Percentiles rank a stretch among this genome's conserved stretches.
phyloP scores from a whole-genome alignment of 2,888 invertebrate genomes.

The Clostera curtula region DNA sequence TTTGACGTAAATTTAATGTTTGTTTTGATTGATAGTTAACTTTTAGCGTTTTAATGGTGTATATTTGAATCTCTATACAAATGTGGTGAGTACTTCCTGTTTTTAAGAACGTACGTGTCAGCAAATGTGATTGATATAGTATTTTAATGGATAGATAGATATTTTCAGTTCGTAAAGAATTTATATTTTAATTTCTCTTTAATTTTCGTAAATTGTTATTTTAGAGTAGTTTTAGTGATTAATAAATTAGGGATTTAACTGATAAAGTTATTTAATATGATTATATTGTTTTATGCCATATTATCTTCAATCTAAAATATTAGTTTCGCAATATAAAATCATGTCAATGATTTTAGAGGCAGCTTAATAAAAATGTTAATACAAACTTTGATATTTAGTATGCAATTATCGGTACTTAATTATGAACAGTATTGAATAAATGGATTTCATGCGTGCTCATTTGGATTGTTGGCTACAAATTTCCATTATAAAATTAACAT shows the following conservation, averaged over 20 bases:
- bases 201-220: constrained; percentile 19
- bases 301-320: too few relatives aligned
- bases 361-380: too few relatives aligned
- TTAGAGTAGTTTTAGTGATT: constrained; percentile 22
- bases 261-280: too few relatives aligned
- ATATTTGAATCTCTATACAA: constrained; percentile 31
- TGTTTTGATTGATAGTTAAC: constrained; percentile 20
- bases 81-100: constrained; percentile 19
- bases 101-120: constrained; percentile 16
- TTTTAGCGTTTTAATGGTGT: constrained; percentile 23
- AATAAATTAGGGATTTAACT: constrained; percentile 2
- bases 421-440: constrained; percentile 38
- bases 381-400: too few relatives aligned
- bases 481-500: constrained; percentile 14
- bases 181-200: constrained; percentile 20
- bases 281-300: too few relatives aligned
- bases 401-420: constrained; percentile 38
- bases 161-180: constrained; percentile 18
- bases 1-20: constrained; percentile 19
- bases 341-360: too few relatives aligned
- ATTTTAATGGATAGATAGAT: constrained; percentile 20
- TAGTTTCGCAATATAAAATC: too few relatives aligned
- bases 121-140: constrained; percentile 21
- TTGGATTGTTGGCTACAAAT: too few relatives aligned
- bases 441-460: too few relatives aligned